Base-by-base conservation (phyloP, 2,888 invertebrate species). In the Patella caerulea region DNA sequence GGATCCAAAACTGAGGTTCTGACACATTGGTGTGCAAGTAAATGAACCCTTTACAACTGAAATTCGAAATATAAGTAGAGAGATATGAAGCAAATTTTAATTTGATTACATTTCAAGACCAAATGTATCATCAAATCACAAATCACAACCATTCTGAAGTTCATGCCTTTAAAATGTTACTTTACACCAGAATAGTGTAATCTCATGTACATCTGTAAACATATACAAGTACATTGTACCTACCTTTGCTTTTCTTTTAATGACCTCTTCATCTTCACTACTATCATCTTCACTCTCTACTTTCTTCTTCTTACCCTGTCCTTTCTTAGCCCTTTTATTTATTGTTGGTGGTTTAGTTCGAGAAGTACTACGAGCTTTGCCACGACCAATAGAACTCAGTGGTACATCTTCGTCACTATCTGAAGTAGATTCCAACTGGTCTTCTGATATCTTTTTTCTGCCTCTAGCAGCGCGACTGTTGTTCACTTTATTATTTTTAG, bases 391-490 rank as follows among this genome's bases (percentile, higher is more conserved):
- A n/a, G 76, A 59, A 34, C 29, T 34, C 54, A 52, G 29, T 14
- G 71, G 29, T 17, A 34, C 76, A 73, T 52, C 69, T 15, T 78
- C 74, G 69, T 70, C 74, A 59, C 76, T 76, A 17, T 72, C 45
- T 52, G 78, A 78, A 24, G 65, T 65, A 65, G 65, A 24, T 12
- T 24, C 24, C 24, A 24, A 95, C 12, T 96, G 95, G 0, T 97
- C 15, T 75, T 11, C 29, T 53, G 52, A 24, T 12, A 19, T 34
- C 9, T 9, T 53, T 71, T 52, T 97, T 84, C 97, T 93, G 2
- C 97, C 97, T 70, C 96, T 93, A 89, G 96, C 85, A 11, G 86
- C 79, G 55, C 87, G 95, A n/a, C 54, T 73, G 7, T 54, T 73
- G 24, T n/a, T 7, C 54, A 54, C 53, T 45, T 73, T 73, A n/a